Conservation (phyloP, 2,888 invertebrate species). For the Tenthredo amoena region DNA sequence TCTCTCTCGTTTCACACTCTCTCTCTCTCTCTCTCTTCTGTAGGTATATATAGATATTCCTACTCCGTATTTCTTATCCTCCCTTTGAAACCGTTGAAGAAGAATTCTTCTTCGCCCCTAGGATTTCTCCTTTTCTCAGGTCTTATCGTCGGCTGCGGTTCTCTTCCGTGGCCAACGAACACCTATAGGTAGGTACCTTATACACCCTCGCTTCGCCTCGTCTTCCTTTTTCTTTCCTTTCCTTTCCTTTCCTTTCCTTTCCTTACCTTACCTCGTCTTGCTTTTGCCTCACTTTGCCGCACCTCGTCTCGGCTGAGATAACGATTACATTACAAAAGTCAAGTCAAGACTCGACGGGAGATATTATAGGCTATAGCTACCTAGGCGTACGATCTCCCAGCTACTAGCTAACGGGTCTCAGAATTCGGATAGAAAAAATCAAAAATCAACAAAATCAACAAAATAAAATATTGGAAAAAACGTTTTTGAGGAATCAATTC, state of each 20-base stretch:
- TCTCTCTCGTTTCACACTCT: background rate
- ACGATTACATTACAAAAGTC: conserved; percentile 43
- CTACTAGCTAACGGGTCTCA: background rate
- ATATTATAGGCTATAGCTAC: background rate
- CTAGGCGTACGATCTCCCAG: background rate
- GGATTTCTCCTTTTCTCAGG: conserved; percentile 26
- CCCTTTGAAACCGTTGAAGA: background rate
- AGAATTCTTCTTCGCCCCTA: conserved; percentile 20
- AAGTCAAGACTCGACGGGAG: background rate
- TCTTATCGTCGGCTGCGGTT: conserved; percentile 41
- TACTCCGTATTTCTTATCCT: conserved; percentile 12
- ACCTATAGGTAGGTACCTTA: background rate
- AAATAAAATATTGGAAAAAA: background rate
- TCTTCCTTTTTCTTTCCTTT: background rate
- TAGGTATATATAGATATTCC: background rate
- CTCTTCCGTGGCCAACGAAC: conserved; percentile 22
- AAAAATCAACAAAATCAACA: background rate
- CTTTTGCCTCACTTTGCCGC: background rate
- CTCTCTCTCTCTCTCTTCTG: background rate
- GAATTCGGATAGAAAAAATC: background rate
- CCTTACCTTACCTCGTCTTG: background rate
- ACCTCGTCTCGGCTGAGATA: conserved; percentile 25
- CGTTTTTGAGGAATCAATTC: background rate
- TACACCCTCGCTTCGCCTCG: background rate
- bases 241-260: background rate